Conservation (phyloP, 2,888 invertebrate genomes). For the Ennomos fuscantarius region DNA sequence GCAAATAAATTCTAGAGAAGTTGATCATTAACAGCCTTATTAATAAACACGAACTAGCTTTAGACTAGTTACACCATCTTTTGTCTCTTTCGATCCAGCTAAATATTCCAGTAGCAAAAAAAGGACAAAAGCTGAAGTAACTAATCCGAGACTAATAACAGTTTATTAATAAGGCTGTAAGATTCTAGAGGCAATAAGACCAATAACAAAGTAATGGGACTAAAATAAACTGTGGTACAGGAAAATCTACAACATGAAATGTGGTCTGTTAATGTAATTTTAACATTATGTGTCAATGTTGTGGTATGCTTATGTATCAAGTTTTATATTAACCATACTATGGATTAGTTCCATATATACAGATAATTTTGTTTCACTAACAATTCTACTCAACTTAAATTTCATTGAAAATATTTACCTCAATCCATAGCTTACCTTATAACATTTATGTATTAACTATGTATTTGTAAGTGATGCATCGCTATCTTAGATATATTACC, state of each 20-base stretch:
- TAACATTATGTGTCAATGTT: background rate
- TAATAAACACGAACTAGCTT: background rate
- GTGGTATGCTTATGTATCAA: constrained; percentile 27
- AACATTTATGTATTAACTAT: constrained; percentile 10
- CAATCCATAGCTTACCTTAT: constrained; percentile 30
- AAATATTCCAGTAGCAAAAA: too few relatives aligned
- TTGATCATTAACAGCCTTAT: too few relatives aligned
- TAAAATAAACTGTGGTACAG: constrained; percentile 2
- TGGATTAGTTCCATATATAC: constrained; percentile 9
- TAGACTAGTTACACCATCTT: too few relatives aligned
- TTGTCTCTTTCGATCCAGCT: too few relatives aligned
- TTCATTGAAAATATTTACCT: constrained; percentile 28
- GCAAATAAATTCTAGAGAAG: too few relatives aligned
- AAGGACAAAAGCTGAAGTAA: too few relatives aligned
- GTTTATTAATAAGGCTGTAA: too few relatives aligned
- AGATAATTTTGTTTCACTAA: constrained; percentile 16
- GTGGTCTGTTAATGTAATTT: too few relatives aligned
- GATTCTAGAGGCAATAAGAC: background rate
- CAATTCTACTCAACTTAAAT: constrained; percentile 19
- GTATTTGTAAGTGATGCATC: constrained; percentile 43
- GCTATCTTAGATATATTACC: constrained; percentile 49
- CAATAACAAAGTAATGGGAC: background rate
- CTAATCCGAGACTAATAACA: too few relatives aligned
- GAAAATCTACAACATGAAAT: constrained; percentile 1
- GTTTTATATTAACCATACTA: constrained; percentile 15